Evolutionary conservation across 2,888 invertebrate genomes (phyloP).

Genomic region (Spodoptera exigua): DNA sequence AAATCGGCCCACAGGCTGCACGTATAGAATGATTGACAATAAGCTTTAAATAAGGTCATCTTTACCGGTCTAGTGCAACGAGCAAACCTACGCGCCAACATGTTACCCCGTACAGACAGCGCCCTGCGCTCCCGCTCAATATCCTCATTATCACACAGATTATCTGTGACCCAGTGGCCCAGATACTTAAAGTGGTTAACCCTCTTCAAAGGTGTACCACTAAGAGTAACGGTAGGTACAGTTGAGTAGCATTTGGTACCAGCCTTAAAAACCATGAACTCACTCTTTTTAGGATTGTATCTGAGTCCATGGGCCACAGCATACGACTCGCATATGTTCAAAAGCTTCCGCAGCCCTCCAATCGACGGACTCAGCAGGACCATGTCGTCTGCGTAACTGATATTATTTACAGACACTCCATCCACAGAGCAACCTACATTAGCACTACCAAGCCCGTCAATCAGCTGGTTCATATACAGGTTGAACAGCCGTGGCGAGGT

Average conservation of each 20-base stretch:
- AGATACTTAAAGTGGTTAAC: background rate
- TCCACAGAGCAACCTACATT: background rate
- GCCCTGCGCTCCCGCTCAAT: background rate
- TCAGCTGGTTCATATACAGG: background rate
- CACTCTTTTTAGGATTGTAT: background rate
- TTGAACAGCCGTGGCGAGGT: background rate
- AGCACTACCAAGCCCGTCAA: background rate
- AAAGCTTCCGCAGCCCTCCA: background rate
- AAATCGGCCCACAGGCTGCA: too few relatives aligned
- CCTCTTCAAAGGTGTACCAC: background rate
- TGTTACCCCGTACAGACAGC: background rate
- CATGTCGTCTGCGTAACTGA: constrained; percentile 1
- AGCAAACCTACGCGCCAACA: constrained; percentile 9
- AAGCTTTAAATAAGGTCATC: background rate
- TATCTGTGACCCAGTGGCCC: background rate
- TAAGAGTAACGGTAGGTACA: background rate
- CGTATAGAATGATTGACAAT: too few relatives aligned
- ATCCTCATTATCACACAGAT: background rate
- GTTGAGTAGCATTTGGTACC: background rate
- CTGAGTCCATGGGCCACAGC: constrained; percentile 3
- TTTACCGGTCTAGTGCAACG: background rate
- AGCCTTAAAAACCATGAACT: background rate
- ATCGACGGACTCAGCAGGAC: constrained; percentile 2
- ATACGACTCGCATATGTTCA: background rate
- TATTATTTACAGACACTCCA: background rate